Evolutionary conservation across 2,113 vertebrate species (phyloP).

Genomic region (Lampris megalopsis): DNA sequence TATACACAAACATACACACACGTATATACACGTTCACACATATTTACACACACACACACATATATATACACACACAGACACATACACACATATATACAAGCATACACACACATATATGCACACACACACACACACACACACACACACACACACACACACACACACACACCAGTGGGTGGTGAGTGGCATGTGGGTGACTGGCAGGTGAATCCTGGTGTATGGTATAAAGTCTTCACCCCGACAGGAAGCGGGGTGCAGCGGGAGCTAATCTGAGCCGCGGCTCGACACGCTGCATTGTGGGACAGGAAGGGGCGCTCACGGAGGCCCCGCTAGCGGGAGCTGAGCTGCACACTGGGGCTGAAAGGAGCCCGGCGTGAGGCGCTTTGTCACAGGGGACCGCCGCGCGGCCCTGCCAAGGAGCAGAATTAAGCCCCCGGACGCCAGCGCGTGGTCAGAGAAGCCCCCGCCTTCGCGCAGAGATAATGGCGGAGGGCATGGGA

Average conservation of each 20-base stretch:
- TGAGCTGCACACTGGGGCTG: conserved; percentile 72
- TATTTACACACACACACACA: neutral
- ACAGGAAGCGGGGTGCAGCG: conserved; percentile 68
- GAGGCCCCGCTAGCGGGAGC: conserved; percentile 72
- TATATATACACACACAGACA: neutral
- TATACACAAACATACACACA: no score
- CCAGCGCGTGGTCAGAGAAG: conserved; percentile 58
- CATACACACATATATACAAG: no score
- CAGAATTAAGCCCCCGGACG: conserved; percentile 70
- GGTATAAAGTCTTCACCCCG: conserved; percentile 41
- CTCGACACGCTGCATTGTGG: conserved; percentile 66
- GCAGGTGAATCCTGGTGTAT: conserved; percentile 55
- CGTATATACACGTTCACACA: no score
- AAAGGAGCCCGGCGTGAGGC: conserved; percentile 76
- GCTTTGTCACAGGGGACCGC: conserved; percentile 66
- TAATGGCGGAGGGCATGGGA: conserved; percentile 21
- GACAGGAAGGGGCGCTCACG: conserved; percentile 74
- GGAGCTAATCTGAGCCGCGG: conserved; percentile 74
- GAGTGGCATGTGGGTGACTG: conserved; percentile 27
- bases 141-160: conserved; percentile 6
- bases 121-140: conserved; percentile 7
- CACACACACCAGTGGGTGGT: conserved; percentile 22
- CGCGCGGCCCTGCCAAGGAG: conserved; percentile 74
- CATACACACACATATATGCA: neutral
- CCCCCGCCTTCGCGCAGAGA: conserved; percentile 3